Percentiles rank a stretch among this genome's conserved stretches.
Conservation (phyloP, 2,113 vertebrate species). For the Astur gentilis region DNA sequence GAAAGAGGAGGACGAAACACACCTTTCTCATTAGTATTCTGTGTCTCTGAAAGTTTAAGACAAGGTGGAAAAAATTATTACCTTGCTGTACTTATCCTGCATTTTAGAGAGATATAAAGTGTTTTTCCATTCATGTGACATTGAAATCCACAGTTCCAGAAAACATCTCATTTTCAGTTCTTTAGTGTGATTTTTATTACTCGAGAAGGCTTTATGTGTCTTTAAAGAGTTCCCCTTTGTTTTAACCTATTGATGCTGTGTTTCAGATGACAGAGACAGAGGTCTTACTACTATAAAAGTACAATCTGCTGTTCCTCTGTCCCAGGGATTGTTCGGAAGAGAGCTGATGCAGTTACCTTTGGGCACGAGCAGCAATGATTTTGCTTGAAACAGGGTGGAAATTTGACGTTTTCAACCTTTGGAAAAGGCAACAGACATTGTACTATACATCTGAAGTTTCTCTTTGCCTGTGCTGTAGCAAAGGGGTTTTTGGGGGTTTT, state of each 20-base stretch:
- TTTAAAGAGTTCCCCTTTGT: not conserved
- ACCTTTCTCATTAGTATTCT: not conserved
- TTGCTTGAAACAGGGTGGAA: not conserved
- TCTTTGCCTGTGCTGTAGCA: not conserved
- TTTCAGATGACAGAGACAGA: not conserved
- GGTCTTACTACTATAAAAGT: not conserved
- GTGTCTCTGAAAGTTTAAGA: not conserved
- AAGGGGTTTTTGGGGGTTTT: not conserved
- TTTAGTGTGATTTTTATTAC: not conserved
- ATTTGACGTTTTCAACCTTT: not conserved
- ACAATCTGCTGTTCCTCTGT: not conserved
- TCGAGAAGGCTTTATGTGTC: not conserved
- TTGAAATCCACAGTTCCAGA: not conserved
- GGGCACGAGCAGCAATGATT: not conserved
- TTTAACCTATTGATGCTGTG: not conserved
- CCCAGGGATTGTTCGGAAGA: not conserved
- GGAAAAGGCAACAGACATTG: not conserved
- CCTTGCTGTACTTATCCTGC: not conserved
- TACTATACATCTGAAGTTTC: not conserved
- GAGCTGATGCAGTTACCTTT: not conserved
- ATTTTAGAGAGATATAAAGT: not conserved
- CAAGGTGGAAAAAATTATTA: not conserved
- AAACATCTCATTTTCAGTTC: not conserved
- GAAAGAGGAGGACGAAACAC: not conserved
- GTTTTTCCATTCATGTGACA: not conserved